A percentile compares a stretch with the other conserved stretches of the same genome.
Evolutionary conservation across 2,888 invertebrate species (phyloP).

Genomic region (Athrips mouffetella): DNA sequence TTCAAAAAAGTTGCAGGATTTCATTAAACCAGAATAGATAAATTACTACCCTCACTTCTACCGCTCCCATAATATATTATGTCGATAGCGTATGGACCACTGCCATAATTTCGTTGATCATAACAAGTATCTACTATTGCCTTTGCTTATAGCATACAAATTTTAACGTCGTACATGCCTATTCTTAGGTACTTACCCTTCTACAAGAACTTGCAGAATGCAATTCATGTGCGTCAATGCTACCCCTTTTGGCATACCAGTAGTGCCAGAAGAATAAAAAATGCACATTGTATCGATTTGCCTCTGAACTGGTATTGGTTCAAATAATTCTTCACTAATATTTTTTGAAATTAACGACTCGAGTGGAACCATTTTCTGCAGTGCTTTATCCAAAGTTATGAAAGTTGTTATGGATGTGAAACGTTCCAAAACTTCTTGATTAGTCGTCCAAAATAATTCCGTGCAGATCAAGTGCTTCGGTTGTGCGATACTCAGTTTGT

Average conservation of each 20-base stretch:
- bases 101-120: no score
- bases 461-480: slow-evolving; percentile 83
- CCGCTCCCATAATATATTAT: no score
- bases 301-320: slow-evolving; percentile 66
- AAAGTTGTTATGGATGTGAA: slow-evolving; percentile 39
- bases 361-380: not conserved
- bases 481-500: slow-evolving; percentile 80
- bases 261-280: slow-evolving; percentile 84
- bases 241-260: slow-evolving; percentile 83
- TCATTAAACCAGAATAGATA: no score
- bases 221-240: slow-evolving; percentile 80
- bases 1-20: no score
- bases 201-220: no score
- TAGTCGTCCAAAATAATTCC: slow-evolving; percentile 60
- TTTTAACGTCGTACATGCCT: no score
- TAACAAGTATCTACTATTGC: no score
- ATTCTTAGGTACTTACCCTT: no score
- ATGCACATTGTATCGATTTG: slow-evolving; percentile 55
- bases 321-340: slow-evolving; percentile 43
- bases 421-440: slow-evolving; percentile 39
- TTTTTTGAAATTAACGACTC: slow-evolving; percentile 19
- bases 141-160: no score
- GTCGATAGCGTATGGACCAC: no score
- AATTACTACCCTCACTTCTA: no score
- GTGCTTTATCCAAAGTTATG: slow-evolving; percentile 38